Evolutionary conservation across 2,113 vertebrate species (phyloP).

Genomic region (Notechis scutatus): DNA sequence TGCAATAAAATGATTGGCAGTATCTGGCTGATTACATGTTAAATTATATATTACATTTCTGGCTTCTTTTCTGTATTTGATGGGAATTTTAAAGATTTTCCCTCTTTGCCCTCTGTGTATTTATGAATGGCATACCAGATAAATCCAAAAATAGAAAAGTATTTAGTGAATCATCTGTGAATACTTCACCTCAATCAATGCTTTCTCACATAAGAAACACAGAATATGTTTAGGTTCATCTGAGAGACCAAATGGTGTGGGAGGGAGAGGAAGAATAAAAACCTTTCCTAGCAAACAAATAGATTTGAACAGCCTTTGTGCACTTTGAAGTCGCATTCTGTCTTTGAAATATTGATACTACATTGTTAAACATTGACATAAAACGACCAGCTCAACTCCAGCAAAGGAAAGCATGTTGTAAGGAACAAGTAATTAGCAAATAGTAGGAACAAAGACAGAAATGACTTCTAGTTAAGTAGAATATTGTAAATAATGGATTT

Average conservation of each 20-base stretch:
- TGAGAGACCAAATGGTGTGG: constrained; percentile 45
- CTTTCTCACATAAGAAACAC: constrained; percentile 47
- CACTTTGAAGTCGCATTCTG: constrained; percentile 22
- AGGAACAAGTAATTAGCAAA: constrained; percentile 70
- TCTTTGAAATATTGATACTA: constrained; percentile 58
- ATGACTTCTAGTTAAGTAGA: constrained; percentile 70
- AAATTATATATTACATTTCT: not conserved
- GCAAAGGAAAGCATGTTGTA: constrained; percentile 64
- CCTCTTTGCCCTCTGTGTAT: not conserved
- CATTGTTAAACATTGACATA: constrained; percentile 55
- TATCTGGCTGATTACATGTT: not conserved
- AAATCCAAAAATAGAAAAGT: not conserved
- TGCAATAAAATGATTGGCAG: not conserved
- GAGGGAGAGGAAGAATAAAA: not conserved
- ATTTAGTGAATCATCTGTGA: not conserved
- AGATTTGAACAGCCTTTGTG: constrained; percentile 47
- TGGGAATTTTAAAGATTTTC: not conserved
- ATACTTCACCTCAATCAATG: constrained; percentile 27
- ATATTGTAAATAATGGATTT: constrained; percentile 77
- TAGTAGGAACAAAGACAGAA: constrained; percentile 69
- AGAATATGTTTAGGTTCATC: constrained; percentile 33
- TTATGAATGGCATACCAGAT: not conserved
- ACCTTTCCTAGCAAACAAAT: constrained; percentile 24
- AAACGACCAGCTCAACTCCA: constrained; percentile 56
- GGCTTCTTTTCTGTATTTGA: not conserved